Percentiles rank a stretch among this genome's conserved stretches.
phyloP scores from a whole-genome alignment of 2,113 vertebrate genomes.

The Hyperoodon ampullatus region DNA sequence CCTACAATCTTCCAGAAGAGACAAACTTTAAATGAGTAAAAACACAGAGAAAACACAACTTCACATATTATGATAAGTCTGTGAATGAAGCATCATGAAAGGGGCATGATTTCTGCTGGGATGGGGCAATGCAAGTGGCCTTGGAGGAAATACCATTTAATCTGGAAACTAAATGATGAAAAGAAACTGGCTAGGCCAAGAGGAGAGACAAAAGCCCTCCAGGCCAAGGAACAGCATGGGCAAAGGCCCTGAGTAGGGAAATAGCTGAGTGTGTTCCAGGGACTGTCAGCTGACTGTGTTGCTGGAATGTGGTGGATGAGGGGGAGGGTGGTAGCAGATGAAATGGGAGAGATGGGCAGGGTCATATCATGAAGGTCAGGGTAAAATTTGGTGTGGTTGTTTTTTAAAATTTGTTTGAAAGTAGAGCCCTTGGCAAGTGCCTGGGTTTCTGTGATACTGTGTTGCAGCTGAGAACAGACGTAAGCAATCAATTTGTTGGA shows the following conservation, averaged over 20 bases:
- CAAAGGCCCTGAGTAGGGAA: neutral
- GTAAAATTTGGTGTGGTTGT: rapidly evolving
- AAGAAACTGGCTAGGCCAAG: neutral
- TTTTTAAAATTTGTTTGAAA: neutral
- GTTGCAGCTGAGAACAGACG: neutral
- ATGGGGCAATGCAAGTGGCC: neutral
- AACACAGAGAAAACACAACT: neutral
- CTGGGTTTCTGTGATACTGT: neutral
- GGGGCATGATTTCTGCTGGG: neutral
- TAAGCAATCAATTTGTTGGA: neutral
- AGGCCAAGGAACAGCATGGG: rapidly evolving
- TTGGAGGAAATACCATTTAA: neutral
- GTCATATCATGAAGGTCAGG: rapidly evolving
- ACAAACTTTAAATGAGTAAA: neutral
- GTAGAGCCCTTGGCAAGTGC: neutral
- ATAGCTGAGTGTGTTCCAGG: neutral
- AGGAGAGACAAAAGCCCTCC: neutral
- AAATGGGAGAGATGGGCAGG: neutral
- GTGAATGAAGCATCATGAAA: neutral
- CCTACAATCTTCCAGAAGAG: neutral
- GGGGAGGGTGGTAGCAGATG: neutral
- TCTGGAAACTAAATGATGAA: neutral
- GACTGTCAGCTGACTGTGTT: neutral
- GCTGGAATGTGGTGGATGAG: neutral
- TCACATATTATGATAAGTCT: neutral